Base-by-base conservation (phyloP, 2,797 vertebrate genomes). In the Taenioides sp. region DNA sequence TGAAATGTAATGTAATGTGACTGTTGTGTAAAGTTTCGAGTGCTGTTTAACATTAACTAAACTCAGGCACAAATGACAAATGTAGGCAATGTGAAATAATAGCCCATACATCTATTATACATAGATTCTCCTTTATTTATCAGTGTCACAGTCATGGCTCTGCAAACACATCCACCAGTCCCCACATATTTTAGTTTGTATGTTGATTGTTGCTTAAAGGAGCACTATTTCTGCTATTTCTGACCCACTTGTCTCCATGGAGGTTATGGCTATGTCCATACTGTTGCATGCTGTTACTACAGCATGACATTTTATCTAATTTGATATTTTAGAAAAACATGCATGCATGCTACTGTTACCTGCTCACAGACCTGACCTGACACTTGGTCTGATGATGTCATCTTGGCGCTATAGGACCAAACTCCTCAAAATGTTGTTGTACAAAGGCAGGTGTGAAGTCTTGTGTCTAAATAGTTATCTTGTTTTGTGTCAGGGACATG, bases 401-500 rank as follows among this genome's bases (percentile, higher is more conserved):
- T n/a, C 43, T 16, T 47, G 40, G 11, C 11, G 10, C 37, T 40
- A 40, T 40, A 40, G 37, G 11, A 23, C n/a, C 54, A n/a, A 57
- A 57, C 54, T n/a, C 54, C 54, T 23, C 9, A 20, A 52, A 52
- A 20, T 9, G 7, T 22, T 9, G 20, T 14, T 18, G 20, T 14
- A n/a, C n/a, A 40, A 40, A n/a, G 7, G 17, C 61, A 31, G 58
- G 27, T 20, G 18, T 60, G 55, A 25, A 14, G 22, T 58, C 11
- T 58, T 58, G 50, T 25, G 34, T 28, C 70, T 69, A 69, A 37
- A 34, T 47, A n/a, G 14, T 37, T 49, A 27, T 58, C 28, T 69
- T 74, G 49, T 71, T 76, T 70, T 86, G 80, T 72, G 50, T 43
- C 91, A 97, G 96, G 96, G 76, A 97, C 96, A 0, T 97, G 96